Evolutionary conservation across 2,113 vertebrate species (phyloP).

Genomic region (Calidris pygmaea): DNA sequence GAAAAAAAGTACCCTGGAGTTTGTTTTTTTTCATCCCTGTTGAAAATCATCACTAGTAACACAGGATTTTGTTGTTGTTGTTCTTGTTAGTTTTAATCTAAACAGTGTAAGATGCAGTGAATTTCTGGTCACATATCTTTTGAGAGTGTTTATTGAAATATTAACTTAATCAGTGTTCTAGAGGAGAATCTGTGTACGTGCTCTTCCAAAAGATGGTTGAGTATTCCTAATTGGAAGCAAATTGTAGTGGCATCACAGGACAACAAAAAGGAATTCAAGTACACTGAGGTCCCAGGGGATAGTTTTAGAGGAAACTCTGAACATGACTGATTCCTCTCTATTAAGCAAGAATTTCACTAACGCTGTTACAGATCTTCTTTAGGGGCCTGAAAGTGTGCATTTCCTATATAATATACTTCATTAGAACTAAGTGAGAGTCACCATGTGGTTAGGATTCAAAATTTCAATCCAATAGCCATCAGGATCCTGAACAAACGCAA

Average conservation of each 20-base stretch:
- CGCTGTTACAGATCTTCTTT: neutral
- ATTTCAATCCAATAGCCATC: constrained; percentile 99
- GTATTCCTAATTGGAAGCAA: neutral
- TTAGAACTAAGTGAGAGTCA: constrained; percentile 75
- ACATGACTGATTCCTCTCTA: neutral
- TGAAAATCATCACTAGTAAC: neutral
- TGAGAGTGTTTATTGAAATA: neutral
- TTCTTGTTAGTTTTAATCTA: neutral
- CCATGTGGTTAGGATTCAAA: constrained; percentile 91
- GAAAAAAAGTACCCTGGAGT: neutral
- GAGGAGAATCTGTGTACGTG: neutral
- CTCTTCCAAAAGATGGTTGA: neutral
- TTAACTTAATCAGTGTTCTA: neutral
- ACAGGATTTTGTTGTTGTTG: neutral
- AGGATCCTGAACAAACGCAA: constrained; percentile 98
- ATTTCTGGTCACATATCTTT: neutral
- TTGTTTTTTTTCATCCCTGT: neutral
- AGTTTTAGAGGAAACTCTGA: neutral
- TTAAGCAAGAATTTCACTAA: neutral
- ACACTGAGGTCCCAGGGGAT: neutral
- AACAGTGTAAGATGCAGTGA: neutral
- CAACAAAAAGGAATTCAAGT: neutral
- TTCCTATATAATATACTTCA: neutral
- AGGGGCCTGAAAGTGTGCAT: neutral
- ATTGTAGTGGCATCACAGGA: neutral